These are phyloP conservation scores for Pelecanoides urinatrix DNA, from an alignment of 2,113 vertebrate genomes.

Conservation along the genomic window DNA sequence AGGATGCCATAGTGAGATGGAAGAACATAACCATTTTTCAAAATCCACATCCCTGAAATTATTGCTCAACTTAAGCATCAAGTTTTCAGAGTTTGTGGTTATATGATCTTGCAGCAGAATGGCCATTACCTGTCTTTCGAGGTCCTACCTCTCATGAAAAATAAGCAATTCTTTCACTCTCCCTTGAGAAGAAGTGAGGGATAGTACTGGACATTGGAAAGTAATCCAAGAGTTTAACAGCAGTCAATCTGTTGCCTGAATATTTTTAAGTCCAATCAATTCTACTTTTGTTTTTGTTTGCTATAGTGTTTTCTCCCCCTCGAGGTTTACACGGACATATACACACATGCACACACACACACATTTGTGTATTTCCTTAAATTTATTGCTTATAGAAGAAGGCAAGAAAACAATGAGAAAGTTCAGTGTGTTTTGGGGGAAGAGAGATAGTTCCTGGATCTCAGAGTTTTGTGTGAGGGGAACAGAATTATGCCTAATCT, in stretches of 20 bases:
- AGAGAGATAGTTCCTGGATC: not conserved
- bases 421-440: not conserved
- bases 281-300: not conserved
- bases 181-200: not conserved
- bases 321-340: not conserved
- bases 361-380: not conserved
- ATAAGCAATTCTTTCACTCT: not conserved
- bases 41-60: not conserved
- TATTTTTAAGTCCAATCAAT: not conserved
- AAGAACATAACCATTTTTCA: conserved; percentile 4
- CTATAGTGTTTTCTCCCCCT: not conserved
- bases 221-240: conserved; percentile 6
- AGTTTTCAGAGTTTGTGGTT: conserved; percentile 5
- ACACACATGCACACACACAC: too few species aligned
- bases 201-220: not conserved
- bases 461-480: not conserved
- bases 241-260: not conserved
- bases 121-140: not conserved
- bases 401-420: not conserved
- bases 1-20: not conserved
- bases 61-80: not conserved
- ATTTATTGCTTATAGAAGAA: not conserved
- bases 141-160: conserved; percentile 1
- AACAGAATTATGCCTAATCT: not conserved
- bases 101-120: not conserved